phyloP scores from a whole-genome alignment of 2,888 invertebrate genomes.

The Hemithea aestivaria region DNA sequence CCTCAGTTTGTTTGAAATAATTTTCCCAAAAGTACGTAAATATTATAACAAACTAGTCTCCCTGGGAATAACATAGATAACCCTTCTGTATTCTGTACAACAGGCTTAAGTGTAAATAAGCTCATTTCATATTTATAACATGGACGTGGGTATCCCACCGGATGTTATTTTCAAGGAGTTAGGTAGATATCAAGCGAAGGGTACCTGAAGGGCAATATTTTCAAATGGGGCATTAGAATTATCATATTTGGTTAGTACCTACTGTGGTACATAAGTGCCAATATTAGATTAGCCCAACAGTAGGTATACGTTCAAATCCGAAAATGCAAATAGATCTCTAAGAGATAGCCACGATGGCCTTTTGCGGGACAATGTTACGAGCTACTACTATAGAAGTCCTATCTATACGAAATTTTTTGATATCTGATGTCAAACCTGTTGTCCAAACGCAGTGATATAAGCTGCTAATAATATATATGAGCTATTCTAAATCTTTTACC shows the following conservation, averaged over 20 bases:
- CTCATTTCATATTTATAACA: slow-evolving; percentile 22
- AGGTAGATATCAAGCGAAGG: slow-evolving; percentile 42
- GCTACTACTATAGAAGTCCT: no score
- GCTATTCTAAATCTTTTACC: no score
- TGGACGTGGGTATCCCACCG: slow-evolving; percentile 41
- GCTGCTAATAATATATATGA: no score
- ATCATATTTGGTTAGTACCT: slow-evolving; percentile 3
- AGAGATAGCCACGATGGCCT: no score
- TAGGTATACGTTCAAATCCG: no score
- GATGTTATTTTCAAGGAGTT: slow-evolving; percentile 53
- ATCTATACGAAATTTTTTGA: no score
- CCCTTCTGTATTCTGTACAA: slow-evolving; percentile 12
- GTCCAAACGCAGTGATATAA: no score
- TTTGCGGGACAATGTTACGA: no score
- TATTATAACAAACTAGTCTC: slow-evolving; percentile 7
- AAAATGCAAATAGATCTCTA: no score
- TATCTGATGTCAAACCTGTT: no score
- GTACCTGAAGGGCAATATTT: slow-evolving; percentile 63
- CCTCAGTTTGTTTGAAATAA: neutral
- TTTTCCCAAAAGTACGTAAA: slow-evolving; percentile 5
- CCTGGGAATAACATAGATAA: slow-evolving; percentile 5
- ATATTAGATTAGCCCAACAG: no score
- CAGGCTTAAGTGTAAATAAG: slow-evolving; percentile 19
- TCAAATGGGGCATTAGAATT: slow-evolving; percentile 33
- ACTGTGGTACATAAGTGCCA: slow-evolving; percentile 1